Base-by-base conservation (phyloP, 2,888 invertebrate species). In the Rutpela maculata region DNA sequence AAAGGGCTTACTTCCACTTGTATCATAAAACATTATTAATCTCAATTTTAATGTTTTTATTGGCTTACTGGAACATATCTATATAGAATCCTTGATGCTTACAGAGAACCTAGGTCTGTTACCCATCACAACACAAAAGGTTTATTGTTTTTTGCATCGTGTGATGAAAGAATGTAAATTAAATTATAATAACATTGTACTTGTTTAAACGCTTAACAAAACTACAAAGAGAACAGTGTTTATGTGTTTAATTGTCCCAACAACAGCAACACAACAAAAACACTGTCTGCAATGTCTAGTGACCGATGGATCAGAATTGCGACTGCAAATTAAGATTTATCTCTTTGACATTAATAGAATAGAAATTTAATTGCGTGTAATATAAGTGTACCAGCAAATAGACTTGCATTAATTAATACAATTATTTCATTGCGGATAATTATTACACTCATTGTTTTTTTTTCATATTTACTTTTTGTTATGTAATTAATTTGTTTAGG, bases 221-320 rank as follows among this genome's bases (percentile, higher is more conserved):
- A 50, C n/a, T 50, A 50, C n/a, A 50, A 50, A 50, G 50, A 50
- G n/a, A 50, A 15, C 50, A n/a, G 50, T 50, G 50, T 50, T n/a
- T 17, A n/a, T 50, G 50, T 50, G 15, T 17, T 50, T 50, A 50
- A 50, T 50, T 50, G 50, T 50, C n/a, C 15, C 12, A 50, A n/a
- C 50, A n/a, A 50, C 50, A 50, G n/a, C 50, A n/a, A 50, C 3
- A 50, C 50, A 50, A 50, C 50, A 50, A n/a, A 50, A 50, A 50
- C 50, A 50, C 12, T 50, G 50, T 50, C 50, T 50, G n/a, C 50
- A 50, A 50, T 50, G 50, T 50, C 50, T n/a, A 50, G n/a, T 6
- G n/a, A n/a, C n/a, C 50, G 50, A n/a, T n/a, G n/a, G 50, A 50
- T 50, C 50, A 15, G 50, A 50, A 50, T 50, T 15, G 50, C 50